phyloP scores from a whole-genome alignment of 1,140 invertebrate genomes.

The Conopomorpha cramerella region DNA sequence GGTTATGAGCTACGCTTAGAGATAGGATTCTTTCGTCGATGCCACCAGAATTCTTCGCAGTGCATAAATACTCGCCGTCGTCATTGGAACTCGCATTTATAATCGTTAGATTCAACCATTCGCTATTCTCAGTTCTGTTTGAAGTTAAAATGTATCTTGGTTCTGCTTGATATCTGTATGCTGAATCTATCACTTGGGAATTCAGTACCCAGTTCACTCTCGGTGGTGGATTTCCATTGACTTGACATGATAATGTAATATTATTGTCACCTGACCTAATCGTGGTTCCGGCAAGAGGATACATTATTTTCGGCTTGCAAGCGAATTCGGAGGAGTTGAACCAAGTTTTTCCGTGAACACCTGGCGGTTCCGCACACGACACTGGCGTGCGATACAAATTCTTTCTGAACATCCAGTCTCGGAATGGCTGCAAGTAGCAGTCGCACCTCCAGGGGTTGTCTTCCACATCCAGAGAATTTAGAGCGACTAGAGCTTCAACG shows the following conservation, averaged over 20 bases:
- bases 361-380: slow-evolving; percentile 69
- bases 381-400: slow-evolving; percentile 76
- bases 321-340: slow-evolving; percentile 77
- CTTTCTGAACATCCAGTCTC: slow-evolving; percentile 73
- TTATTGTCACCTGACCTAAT: slow-evolving; percentile 68
- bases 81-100: slow-evolving; percentile 72
- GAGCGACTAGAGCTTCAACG: slow-evolving; percentile 63
- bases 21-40: slow-evolving; percentile 75
- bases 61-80: slow-evolving; percentile 86
- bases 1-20: slow-evolving; percentile 60
- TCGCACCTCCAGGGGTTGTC: slow-evolving; percentile 90
- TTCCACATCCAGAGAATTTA: slow-evolving; percentile 76
- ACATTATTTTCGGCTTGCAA: slow-evolving; percentile 76
- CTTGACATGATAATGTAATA: slow-evolving; percentile 77
- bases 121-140: slow-evolving; percentile 36
- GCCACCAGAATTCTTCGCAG: slow-evolving; percentile 84
- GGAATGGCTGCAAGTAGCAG: slow-evolving; percentile 78
- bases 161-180: slow-evolving; percentile 61
- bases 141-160: slow-evolving; percentile 34
- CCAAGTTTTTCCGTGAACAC: slow-evolving; percentile 72
- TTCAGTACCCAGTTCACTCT: slow-evolving; percentile 77
- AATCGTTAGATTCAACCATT: slow-evolving; percentile 81
- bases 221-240: slow-evolving; percentile 75
- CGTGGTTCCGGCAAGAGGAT: slow-evolving; percentile 55
- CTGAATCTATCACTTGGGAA: slow-evolving; percentile 61